Evolutionary conservation across 2,888 invertebrate genomes (phyloP), one percentile per base, ranked within the genome.

Genomic region (Bombylius major): DNA sequence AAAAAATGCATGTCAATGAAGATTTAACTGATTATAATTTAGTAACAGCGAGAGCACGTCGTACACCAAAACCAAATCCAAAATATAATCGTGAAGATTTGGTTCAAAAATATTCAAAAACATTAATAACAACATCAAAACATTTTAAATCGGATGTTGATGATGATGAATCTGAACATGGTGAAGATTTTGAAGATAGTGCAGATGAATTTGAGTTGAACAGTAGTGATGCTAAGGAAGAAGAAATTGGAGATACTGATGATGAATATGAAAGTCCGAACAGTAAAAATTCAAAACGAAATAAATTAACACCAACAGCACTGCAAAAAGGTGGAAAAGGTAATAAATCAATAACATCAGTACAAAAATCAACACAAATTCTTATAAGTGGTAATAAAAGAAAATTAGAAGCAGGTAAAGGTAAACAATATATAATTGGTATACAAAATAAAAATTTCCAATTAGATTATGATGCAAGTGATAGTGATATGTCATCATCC

Each of bases 11-110:
- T 42, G 42, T 46, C 33, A 14, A 49, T 33, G 57, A 58, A 42
- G 59, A 59, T 53, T 42, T 57, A n/a, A 56, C 57, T 12, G 53
- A 53, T 23, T 58, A 57, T 53, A 54, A 53, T 54, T 53, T 58
- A 47, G 58, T 54, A 4, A 56, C 58, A 23, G 58, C 59, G 13
- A 50, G 73, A 13, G 67, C 73, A 3, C 64, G 71, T 53, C 68
- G 74, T 44, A 73, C 73, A 11, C 73, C 73, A 14, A 74, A 74
- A 59, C 74, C 74, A 47, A 74, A 74, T 67, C 73, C 73, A 0
- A 73, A 71, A 60, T 74, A 74, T 58, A 63, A 67, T 8, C 72
- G 72, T 61, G 71, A 71, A 5, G 70, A 72, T 56, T 62, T 73
- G 50, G 67, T 74, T 1, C 69, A 70, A n/a, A 48, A 50, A 5